Conservation (phyloP, 2,888 invertebrate species). For the Minunthozetes semirufus region DNA sequence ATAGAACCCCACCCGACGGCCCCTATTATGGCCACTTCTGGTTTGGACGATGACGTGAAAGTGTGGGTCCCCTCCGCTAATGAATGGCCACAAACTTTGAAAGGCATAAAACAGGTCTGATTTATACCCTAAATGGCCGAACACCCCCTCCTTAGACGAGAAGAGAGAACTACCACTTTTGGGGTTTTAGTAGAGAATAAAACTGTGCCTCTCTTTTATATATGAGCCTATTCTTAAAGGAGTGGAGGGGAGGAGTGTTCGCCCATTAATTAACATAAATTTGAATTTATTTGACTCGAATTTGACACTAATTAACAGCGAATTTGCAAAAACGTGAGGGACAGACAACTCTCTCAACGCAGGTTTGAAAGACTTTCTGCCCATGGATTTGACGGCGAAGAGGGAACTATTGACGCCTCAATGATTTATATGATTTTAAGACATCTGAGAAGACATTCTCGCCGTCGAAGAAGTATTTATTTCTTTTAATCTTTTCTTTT, state of each 20-base stretch:
- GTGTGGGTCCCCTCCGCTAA: constrained; percentile 75
- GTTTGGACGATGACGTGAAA: constrained; percentile 84
- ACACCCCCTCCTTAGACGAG: too few relatives aligned
- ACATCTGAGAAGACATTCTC: constrained; percentile 7
- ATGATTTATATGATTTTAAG: constrained; percentile 5
- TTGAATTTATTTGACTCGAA: not conserved
- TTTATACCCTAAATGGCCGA: too few relatives aligned
- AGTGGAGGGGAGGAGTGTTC: too few relatives aligned
- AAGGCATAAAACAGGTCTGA: constrained; percentile 36
- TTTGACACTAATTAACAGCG: not conserved
- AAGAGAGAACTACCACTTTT: too few relatives aligned
- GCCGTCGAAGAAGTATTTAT: not conserved
- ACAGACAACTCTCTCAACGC: not conserved
- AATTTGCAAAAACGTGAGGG: not conserved
- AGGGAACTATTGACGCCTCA: not conserved
- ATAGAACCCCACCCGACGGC: constrained; percentile 80
- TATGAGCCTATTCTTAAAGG: too few relatives aligned
- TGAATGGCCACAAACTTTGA: constrained; percentile 43
- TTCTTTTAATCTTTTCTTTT: not conserved
- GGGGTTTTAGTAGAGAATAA: too few relatives aligned
- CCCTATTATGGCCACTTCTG: constrained; percentile 82
- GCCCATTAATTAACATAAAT: too few relatives aligned
- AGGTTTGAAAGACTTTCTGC: not conserved
- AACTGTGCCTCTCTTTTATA: too few relatives aligned
- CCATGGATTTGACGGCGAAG: not conserved